Evolutionary conservation across 2,888 invertebrate genomes (phyloP), one percentile per base, ranked within the genome.

Genomic region (Leptodirus hochenwartii): DNA sequence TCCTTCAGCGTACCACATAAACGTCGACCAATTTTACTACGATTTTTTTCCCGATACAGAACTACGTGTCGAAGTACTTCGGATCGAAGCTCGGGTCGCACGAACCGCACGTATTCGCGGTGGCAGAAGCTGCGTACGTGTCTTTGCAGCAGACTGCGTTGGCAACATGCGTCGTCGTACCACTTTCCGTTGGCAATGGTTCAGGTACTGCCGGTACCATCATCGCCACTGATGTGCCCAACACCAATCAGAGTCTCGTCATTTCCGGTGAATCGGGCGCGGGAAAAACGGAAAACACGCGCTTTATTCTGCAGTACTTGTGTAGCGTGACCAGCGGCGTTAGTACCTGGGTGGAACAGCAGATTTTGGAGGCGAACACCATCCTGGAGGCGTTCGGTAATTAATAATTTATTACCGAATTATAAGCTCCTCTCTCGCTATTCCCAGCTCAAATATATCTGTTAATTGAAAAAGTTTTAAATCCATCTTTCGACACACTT

Each of bases 191-290:
- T 27, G 43, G 42, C 16, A 43, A 41, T 15, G 44, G 43, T 29
- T 8, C 20, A 8, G 20, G 8, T 13, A 29, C n/a, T 11, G 12
- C 9, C 17, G 17, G n/a, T 12, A 17, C 10, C 14, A n/a, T n/a
- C 8, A 20, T 20, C n/a, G 20, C 20, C n/a, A n/a, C 20, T 16
- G 33, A 29, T 1, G 30, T 57, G 30, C 51, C 53, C 20, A 56
- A 57, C 33, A 49, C 51, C 39, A 71, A 72, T 50, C 80, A 87
- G 56, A 84, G 85, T 29, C 78, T 84, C 44, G 85, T 88, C 31
- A 88, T 88, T 62, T 84, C 84, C 22, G 88, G 88, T 2, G 88
- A 88, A 57, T 84, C 84, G 44, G 88, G 90, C 4, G 87, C 88
- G 4, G 90, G 90, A 29, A 90, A 90, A 59, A 90, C 90, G 1